Conservation (phyloP, 2,113 vertebrate genomes). For the Rhabdomys dilectus region DNA sequence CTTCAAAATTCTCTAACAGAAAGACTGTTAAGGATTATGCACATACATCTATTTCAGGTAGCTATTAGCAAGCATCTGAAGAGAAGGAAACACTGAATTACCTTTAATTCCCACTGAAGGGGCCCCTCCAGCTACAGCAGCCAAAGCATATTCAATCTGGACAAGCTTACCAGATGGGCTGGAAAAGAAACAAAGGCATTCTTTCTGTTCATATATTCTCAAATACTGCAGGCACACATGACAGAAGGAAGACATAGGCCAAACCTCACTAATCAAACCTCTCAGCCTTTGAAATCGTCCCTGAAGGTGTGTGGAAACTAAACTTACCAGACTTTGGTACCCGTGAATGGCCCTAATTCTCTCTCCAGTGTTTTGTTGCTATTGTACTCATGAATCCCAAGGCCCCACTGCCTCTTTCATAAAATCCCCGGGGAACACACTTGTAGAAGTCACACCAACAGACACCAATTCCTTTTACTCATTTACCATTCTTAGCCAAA, state of each 20-base stretch:
- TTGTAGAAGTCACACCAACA: neutral
- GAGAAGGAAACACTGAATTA: conserved; percentile 79
- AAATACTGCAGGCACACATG: neutral
- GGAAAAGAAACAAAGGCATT: conserved; percentile 61
- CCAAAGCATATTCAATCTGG: conserved; percentile 99
- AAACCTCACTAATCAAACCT: conserved; percentile 34
- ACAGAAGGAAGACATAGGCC: neutral
- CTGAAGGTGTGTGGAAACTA: neutral
- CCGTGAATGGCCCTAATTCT: neutral
- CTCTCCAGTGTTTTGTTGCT: neutral
- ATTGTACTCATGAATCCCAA: neutral
- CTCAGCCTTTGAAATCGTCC: neutral
- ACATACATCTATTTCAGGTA: neutral
- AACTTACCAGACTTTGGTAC: neutral
- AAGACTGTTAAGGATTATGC: conserved; percentile 13
- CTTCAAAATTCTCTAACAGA: conserved; percentile 42
- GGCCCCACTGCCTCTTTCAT: neutral
- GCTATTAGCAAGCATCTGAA: conserved; percentile 47
- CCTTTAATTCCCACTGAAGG: conserved; percentile 99
- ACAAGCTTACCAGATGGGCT: conserved; percentile 99
- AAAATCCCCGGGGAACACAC: neutral
- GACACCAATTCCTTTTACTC: neutral
- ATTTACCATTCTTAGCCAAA: neutral
- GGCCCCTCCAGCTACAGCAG: conserved; percentile 98
- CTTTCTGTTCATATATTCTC: conserved; percentile 16